Percentiles rank a stretch among this genome's conserved stretches.
Conservation (phyloP, 1,140 invertebrate species). For the Dermatophagoides farinae region DNA sequence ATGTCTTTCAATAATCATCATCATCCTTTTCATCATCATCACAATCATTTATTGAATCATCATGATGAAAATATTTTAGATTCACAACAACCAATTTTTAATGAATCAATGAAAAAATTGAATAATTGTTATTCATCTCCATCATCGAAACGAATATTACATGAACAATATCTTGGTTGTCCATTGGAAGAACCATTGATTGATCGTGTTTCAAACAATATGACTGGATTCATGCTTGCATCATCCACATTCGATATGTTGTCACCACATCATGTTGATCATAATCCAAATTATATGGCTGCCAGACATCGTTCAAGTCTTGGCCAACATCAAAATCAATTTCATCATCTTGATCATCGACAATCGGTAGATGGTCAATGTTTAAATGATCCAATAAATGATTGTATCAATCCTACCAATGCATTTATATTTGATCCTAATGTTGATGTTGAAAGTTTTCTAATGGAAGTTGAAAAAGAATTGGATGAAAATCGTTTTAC, state of each 20-base stretch:
- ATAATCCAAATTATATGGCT: neutral
- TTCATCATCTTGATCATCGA: neutral
- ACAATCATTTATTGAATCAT: neutral
- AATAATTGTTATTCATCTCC: too few relatives aligned
- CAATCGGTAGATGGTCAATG: neutral
- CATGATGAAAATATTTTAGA: too few relatives aligned
- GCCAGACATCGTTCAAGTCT: neutral
- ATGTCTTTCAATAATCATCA: neutral
- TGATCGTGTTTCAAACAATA: neutral
- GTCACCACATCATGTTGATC: neutral
- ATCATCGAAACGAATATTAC: too few relatives aligned
- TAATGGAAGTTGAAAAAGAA: conserved; percentile 3
- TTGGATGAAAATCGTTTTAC: conserved; percentile 3
- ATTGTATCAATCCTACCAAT: neutral
- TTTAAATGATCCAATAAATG: neutral
- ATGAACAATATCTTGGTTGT: too few relatives aligned
- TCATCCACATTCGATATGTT: neutral
- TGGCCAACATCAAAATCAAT: neutral
- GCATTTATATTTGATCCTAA: conserved; percentile 1
- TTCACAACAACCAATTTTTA: too few relatives aligned
- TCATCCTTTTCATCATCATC: neutral
- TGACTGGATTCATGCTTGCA: conserved; percentile 2
- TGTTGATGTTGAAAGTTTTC: neutral
- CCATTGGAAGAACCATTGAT: too few relatives aligned
- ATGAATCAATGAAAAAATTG: too few relatives aligned